phyloP scores from a whole-genome alignment of 2,888 invertebrate genomes.

The Watsonalla binaria region DNA sequence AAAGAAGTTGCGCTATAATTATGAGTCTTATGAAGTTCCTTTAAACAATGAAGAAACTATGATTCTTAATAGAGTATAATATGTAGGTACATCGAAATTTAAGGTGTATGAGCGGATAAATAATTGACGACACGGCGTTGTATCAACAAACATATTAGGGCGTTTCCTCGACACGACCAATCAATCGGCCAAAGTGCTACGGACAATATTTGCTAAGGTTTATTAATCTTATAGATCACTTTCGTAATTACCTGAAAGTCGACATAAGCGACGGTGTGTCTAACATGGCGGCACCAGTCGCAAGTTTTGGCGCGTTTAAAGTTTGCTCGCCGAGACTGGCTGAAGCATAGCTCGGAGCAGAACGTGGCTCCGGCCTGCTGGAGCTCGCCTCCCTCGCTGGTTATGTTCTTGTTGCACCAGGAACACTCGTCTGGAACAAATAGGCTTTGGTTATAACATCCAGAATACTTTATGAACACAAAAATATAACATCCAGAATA shows the following conservation, averaged over 20 bases:
- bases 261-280: conserved; percentile 94
- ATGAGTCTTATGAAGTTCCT: not conserved
- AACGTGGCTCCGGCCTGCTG: conserved; percentile 79
- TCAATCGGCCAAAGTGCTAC: too few relatives aligned
- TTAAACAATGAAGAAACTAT: too few relatives aligned
- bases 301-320: conserved; percentile 95
- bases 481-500: too few relatives aligned
- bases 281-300: conserved; percentile 95
- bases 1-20: not conserved
- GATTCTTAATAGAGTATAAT: too few relatives aligned
- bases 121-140: too few relatives aligned
- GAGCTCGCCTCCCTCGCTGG: conserved; percentile 73
- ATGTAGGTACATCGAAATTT: too few relatives aligned
- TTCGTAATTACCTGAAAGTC: conserved; percentile 84
- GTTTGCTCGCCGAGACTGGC: conserved; percentile 91
- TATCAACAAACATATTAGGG: too few relatives aligned
- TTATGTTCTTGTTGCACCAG: conserved; percentile 85
- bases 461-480: too few relatives aligned
- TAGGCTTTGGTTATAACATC: not conserved
- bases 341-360: conserved; percentile 94
- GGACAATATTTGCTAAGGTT: too few relatives aligned
- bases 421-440: conserved; percentile 80
- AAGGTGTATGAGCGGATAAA: too few relatives aligned
- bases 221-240: too few relatives aligned
- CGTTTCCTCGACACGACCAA: too few relatives aligned